Percentiles rank a stretch among this genome's conserved stretches.
phyloP scores from a whole-genome alignment of 2,888 invertebrate genomes.

The Callosobruchus maculatus region DNA sequence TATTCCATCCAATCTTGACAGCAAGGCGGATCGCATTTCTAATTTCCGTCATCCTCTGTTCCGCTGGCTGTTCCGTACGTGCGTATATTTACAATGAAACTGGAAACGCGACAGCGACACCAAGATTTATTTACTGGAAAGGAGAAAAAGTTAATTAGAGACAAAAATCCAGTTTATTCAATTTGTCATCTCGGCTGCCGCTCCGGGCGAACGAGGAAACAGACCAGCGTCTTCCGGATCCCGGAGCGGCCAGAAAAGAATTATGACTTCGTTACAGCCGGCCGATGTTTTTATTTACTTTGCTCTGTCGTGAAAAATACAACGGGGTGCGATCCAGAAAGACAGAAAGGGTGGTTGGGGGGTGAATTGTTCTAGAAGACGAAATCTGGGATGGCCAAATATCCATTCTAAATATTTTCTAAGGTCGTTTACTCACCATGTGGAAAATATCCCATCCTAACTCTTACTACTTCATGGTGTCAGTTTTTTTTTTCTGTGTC shows the following conservation, averaged over 20 bases:
- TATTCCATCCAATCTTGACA: not conserved
- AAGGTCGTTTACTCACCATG: too few relatives aligned
- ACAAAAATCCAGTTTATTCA: slow-evolving; percentile 24
- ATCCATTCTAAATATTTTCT: too few relatives aligned
- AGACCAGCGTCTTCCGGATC: not conserved
- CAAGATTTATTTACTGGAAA: slow-evolving; percentile 5
- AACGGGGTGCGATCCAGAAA: slow-evolving; percentile 13
- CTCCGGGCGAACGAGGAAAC: too few relatives aligned
- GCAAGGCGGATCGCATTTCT: not conserved
- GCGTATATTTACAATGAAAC: not conserved
- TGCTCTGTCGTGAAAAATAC: slow-evolving; percentile 20
- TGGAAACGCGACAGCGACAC: not conserved
- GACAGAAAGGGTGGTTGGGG: not conserved
- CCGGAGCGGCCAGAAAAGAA: slow-evolving; percentile 26
- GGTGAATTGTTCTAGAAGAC: too few relatives aligned
- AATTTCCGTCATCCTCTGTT: not conserved
- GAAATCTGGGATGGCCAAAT: too few relatives aligned
- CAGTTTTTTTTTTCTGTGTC: too few relatives aligned
- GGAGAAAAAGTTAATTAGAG: slow-evolving; percentile 1
- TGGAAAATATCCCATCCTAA: too few relatives aligned
- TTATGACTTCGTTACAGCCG: slow-evolving; percentile 28
- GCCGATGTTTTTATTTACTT: slow-evolving; percentile 12
- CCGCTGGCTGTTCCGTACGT: not conserved
- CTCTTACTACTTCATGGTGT: too few relatives aligned
- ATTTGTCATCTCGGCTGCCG: slow-evolving; percentile 19